Base-by-base conservation (phyloP, 2,797 vertebrate species). In the Xenops minutus region DNA sequence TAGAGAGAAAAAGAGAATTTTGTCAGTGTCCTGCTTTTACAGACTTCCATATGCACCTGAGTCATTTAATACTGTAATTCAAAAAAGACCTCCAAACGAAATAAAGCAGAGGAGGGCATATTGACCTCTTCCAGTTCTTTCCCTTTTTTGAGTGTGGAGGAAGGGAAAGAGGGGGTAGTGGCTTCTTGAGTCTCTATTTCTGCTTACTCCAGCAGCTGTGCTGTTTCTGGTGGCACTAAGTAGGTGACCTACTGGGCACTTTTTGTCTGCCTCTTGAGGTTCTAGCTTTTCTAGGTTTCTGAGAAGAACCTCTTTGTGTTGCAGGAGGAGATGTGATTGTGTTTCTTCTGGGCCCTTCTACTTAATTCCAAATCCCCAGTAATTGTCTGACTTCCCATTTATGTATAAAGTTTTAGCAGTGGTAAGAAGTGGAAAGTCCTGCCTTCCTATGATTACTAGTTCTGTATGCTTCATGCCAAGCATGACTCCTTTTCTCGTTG, bases 1-100 rank as follows among this genome's bases (percentile, higher is more conserved):
- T 10, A 61, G 41, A 39, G 7, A 63, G 14, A 51, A 69, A 86
- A 84, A 0, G 4, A 76, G n/a, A 54, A 20, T 72, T 91, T 78
- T 82, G 44, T 71, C 32, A 69, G 3, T 26, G 18, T 64, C 9
- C 32, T 66, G 46, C 37, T 85, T 92, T 93, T 56, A 32, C 3
- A 34, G 41, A 52, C 21, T 76, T 78, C 32, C 82, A 0, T 61
- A 18, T 83, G n/a, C 8, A 67, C 17, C 3, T 0, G 0, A 54
- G 9, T 32, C 22, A 34, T 37, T 67, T 64, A 58, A 44, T 85
- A 23, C 3, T 58, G n/a, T 62, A 39, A 32, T 68, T 55, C 2
- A 30, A 62, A 51, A 66, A 62, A 18, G 44, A 89, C 32, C 30
- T 58, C 26, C 12, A 62, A 27, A 14, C 22, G 51, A 69, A 78